Evolutionary conservation across 2,797 vertebrate genomes (phyloP).

Genomic region (Dromococcyx pavoninus): DNA sequence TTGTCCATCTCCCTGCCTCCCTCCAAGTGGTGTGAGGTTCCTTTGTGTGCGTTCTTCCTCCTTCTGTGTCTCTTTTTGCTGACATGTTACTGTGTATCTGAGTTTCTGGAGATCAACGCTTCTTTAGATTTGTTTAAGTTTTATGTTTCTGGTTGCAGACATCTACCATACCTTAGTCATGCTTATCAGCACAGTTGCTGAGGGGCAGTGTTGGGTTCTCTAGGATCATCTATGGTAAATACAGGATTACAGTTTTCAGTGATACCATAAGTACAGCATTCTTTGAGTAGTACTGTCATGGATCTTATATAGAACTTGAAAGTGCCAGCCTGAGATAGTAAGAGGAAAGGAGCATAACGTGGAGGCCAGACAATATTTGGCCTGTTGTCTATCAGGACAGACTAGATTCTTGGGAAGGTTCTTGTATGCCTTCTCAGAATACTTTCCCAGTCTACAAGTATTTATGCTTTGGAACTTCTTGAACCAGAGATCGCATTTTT

Average conservation of each 20-base stretch:
- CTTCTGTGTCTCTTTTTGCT: background rate
- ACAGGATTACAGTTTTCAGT: background rate
- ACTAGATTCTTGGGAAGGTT: background rate
- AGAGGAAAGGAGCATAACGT: background rate
- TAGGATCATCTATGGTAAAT: background rate
- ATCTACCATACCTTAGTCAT: background rate
- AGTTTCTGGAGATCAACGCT: background rate
- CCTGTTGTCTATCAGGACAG: background rate
- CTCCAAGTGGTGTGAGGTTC: fast-evolving
- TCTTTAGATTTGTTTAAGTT: background rate
- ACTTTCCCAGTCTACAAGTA: background rate
- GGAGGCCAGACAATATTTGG: background rate
- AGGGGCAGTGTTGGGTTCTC: background rate
- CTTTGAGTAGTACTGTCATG: background rate
- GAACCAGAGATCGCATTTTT: background rate
- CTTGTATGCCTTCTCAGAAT: background rate
- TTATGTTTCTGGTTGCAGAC: background rate
- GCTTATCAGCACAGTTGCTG: background rate
- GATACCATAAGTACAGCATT: background rate
- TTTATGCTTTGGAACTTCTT: background rate
- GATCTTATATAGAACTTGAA: background rate
- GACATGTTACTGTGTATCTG: background rate
- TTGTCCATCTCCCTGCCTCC: background rate
- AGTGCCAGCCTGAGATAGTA: background rate
- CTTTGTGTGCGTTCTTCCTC: background rate